Conservation (phyloP, 2,888 invertebrate genomes). For the Acanthosepion esculentum region DNA sequence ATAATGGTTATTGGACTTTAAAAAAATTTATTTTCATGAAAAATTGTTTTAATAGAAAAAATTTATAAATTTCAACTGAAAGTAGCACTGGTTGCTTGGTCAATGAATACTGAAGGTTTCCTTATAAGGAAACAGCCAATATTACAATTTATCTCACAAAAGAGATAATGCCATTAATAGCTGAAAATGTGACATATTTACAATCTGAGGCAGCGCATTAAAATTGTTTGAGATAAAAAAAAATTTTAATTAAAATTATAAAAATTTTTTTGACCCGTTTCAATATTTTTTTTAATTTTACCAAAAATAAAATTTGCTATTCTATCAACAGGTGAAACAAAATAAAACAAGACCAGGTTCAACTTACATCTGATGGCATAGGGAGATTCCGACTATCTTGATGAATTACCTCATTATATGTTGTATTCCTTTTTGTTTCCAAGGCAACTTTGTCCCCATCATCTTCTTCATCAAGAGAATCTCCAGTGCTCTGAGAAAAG, state of each 20-base stretch:
- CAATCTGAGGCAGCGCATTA: too few relatives aligned
- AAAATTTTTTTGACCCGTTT: neutral
- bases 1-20: too few relatives aligned
- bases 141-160: too few relatives aligned
- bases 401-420: slow-evolving; percentile 76
- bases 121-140: too few relatives aligned
- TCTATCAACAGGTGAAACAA: neutral
- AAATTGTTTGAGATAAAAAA: neutral
- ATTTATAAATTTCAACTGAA: too few relatives aligned
- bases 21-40: too few relatives aligned
- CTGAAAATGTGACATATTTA: too few relatives aligned
- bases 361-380: slow-evolving; percentile 48
- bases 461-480: slow-evolving; percentile 74
- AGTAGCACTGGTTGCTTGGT: too few relatives aligned
- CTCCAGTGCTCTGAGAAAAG: slow-evolving; percentile 78
- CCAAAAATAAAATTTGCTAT: neutral
- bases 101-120: too few relatives aligned
- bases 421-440: slow-evolving; percentile 77
- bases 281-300: neutral
- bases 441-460: slow-evolving; percentile 74
- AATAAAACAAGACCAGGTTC: neutral
- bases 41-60: too few relatives aligned
- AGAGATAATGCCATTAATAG: too few relatives aligned
- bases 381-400: slow-evolving; percentile 66
- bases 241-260: neutral